A percentile compares a stretch with the other conserved stretches of the same genome.
Evolutionary conservation across 2,113 vertebrate species (phyloP).

Genomic region (Empidonax alnorum): DNA sequence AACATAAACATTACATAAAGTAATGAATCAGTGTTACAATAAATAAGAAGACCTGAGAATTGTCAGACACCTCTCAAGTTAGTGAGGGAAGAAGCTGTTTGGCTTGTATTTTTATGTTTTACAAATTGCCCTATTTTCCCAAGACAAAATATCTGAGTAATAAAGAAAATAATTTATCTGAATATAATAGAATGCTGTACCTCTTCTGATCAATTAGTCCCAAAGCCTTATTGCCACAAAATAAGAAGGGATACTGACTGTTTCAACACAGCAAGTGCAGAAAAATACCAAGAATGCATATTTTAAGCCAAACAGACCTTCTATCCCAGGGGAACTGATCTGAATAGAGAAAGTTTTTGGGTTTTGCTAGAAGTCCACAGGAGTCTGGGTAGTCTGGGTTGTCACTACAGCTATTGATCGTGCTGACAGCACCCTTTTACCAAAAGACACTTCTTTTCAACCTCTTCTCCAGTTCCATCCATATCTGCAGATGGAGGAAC

Average conservation of each 20-base stretch:
- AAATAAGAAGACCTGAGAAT: not conserved
- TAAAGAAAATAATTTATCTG: not conserved
- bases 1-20: not conserved
- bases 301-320: not conserved
- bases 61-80: not conserved
- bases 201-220: not conserved
- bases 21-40: not conserved
- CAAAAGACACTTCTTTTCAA: not conserved
- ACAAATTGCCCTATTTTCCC: not conserved
- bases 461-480: not conserved
- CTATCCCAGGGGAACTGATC: not conserved
- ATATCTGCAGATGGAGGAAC: not conserved
- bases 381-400: not conserved
- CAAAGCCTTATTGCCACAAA: not conserved
- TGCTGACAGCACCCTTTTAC: not conserved
- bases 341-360: not conserved
- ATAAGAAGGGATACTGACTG: not conserved
- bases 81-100: not conserved
- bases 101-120: not conserved
- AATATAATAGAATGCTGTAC: not conserved
- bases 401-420: not conserved
- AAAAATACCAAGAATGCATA: not conserved
- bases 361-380: not conserved
- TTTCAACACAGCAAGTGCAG: not conserved
- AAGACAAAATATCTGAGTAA: not conserved